Percentiles rank a stretch among this genome's conserved stretches.
phyloP scores from a whole-genome alignment of 2,888 invertebrate species.

The Diaperis boleti region DNA sequence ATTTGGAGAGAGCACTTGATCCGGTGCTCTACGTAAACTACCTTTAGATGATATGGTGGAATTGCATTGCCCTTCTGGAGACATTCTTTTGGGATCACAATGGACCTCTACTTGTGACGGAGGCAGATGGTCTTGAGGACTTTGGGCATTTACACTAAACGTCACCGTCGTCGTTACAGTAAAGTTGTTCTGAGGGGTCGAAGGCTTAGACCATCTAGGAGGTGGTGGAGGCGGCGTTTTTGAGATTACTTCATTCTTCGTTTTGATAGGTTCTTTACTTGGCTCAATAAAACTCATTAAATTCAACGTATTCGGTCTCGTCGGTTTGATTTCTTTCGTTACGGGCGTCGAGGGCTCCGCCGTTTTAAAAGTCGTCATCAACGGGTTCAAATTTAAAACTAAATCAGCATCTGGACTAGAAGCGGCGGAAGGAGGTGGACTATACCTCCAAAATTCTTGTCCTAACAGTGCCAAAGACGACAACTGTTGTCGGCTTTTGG shows the following conservation, averaged over 20 bases:
- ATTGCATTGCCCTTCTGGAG: constrained; percentile 77
- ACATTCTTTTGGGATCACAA: constrained; percentile 76
- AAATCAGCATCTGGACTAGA: constrained; percentile 74
- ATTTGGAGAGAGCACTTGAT: constrained; percentile 59
- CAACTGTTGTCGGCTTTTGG: constrained; percentile 90
- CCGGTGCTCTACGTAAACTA: constrained; percentile 72
- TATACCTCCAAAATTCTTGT: constrained; percentile 83
- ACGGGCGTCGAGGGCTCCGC: constrained; percentile 71
- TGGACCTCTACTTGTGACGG: constrained; percentile 48
- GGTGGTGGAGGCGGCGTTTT: constrained; percentile 86
- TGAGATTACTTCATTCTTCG: constrained; percentile 54
- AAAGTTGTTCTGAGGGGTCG: constrained; percentile 77
- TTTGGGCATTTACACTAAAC: constrained; percentile 79
- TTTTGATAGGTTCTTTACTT: constrained; percentile 45
- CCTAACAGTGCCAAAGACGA: constrained; percentile 91
- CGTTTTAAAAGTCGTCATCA: constrained; percentile 79
- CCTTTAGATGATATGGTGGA: constrained; percentile 77
- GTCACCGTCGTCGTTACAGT: constrained; percentile 90
- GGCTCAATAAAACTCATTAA: constrained; percentile 71
- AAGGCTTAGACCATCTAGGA: constrained; percentile 86
- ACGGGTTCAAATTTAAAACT: constrained; percentile 82
- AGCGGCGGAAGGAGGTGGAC: constrained; percentile 61
- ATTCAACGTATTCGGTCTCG: constrained; percentile 86
- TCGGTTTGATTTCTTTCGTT: constrained; percentile 68
- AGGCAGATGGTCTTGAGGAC: constrained; percentile 49